Evolutionary conservation across 2,888 invertebrate species (phyloP), one percentile per base, ranked within the genome.

Genomic region (Venustoraphidia nigricollis): DNA sequence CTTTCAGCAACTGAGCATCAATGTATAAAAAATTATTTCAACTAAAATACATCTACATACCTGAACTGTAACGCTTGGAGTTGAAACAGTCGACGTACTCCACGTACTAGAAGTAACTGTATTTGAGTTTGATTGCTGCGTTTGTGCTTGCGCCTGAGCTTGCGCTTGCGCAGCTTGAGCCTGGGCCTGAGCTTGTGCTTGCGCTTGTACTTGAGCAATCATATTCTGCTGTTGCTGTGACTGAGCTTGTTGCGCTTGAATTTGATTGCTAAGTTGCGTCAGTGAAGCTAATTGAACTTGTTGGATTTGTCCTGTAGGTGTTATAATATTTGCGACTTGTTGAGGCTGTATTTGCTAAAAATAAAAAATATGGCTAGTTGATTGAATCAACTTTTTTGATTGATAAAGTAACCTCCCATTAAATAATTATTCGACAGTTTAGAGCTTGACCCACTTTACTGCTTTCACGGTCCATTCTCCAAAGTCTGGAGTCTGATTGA

Each of bases 281-380:
- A 83, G 65, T 3, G 81, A 82, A 0, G 85, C 79, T 51, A 91
- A 77, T 66, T 92, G 91, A 37, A 93, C 85, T 62, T 91, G 89
- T 57, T 92, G 92, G 48, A 91, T 82, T 61, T 90, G 91, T 0
- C 91, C 91, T 46, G 80, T 83, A 0, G 90, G 90, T 5, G 90
- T 88, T n/a, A 91, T 75, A 36, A 89, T 83, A 62, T 87, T 89
- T 0, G 89, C 86, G 48, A 86, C 69, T 64, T 83, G 81, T 54
- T 79, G 76, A 37, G 75, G 73, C 69, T 77, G 69, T 63, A 72
- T 47, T 47, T 47, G 47, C 42, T 42, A 42, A 9, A 42, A 42
- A 13, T 9, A 10, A 10, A 14, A 43, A 9, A 47, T 42, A 36
- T 40, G 50, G 42, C 39, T 27, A 14, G 41, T 14, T 27, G 11